Conservation (phyloP, 2,797 vertebrate genomes). For the Pantherophis vulpinus region DNA sequence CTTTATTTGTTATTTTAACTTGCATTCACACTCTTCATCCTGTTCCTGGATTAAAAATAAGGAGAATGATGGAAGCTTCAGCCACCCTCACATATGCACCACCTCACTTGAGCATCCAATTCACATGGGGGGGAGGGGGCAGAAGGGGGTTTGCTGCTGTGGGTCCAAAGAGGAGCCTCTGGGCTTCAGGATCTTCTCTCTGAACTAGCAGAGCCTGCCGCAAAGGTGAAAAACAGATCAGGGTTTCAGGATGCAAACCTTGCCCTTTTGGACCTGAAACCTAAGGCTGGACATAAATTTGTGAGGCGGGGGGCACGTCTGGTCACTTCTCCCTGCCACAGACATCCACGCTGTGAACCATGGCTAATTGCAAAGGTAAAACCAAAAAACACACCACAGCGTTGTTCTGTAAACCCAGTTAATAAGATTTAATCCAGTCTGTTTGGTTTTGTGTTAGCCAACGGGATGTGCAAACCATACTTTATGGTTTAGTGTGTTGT, state of each 20-base stretch:
- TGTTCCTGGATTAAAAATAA: neutral
- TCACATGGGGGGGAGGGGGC: neutral
- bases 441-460: neutral
- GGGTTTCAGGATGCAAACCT: neutral
- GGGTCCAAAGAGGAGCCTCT: neutral
- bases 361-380: neutral
- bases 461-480: neutral
- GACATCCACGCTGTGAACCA: neutral
- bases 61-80: neutral
- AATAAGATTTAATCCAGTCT: neutral
- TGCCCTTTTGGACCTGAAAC: neutral
- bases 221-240: neutral
- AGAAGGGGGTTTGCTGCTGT: neutral
- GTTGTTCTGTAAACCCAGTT: neutral
- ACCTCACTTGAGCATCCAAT: neutral
- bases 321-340: neutral
- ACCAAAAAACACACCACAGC: neutral
- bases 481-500: neutral
- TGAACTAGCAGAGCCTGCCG: neutral
- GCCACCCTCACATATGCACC: neutral
- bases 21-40: neutral
- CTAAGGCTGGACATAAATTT: neutral
- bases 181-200: neutral
- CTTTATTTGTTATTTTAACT: neutral
- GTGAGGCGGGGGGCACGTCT: neutral